These are phyloP conservation scores for Psittacula cyanocephala DNA, from an alignment of 2,113 vertebrate species.

Conservation along the genomic window DNA sequence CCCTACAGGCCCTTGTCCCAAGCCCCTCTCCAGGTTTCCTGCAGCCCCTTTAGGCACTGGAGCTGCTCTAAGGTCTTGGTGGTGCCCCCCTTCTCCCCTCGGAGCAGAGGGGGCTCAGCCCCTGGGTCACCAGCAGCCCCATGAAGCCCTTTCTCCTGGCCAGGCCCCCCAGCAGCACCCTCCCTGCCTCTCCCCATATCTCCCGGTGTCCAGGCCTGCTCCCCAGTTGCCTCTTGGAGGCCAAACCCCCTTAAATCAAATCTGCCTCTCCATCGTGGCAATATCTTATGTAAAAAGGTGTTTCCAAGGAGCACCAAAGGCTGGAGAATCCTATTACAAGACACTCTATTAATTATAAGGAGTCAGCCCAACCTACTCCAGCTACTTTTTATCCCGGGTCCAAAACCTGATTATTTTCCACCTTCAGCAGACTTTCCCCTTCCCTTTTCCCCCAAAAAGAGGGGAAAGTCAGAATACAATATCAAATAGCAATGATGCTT, in stretches of 20 bases:
- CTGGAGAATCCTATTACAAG: constrained; percentile 81
- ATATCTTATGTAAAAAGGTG: constrained; percentile 79
- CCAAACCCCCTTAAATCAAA: constrained; percentile 78
- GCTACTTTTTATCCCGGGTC: constrained; percentile 76
- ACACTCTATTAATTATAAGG: constrained; percentile 77
- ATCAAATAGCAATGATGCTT: constrained; percentile 14
- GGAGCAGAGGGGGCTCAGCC: not conserved
- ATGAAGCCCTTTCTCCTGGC: not conserved
- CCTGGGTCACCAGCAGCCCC: accelerated
- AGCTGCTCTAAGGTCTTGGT: not conserved
- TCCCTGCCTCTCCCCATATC: not conserved
- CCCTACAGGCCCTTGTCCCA: not conserved
- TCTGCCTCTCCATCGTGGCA: constrained; percentile 57
- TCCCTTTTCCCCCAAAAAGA: not conserved
- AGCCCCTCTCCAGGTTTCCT: not conserved
- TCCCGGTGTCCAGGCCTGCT: constrained; percentile 24
- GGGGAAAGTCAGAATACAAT: not conserved
- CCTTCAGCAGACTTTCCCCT: constrained; percentile 57
- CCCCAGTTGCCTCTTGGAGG: constrained; percentile 58
- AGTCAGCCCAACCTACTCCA: constrained; percentile 69
- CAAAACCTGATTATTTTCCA: constrained; percentile 67
- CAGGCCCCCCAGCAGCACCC: not conserved
- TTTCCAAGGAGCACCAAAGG: constrained; percentile 72
- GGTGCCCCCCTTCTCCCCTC: not conserved
- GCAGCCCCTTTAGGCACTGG: not conserved